Base-by-base conservation (phyloP, 1,140 invertebrate species). In the Cheumatopsyche charites region DNA sequence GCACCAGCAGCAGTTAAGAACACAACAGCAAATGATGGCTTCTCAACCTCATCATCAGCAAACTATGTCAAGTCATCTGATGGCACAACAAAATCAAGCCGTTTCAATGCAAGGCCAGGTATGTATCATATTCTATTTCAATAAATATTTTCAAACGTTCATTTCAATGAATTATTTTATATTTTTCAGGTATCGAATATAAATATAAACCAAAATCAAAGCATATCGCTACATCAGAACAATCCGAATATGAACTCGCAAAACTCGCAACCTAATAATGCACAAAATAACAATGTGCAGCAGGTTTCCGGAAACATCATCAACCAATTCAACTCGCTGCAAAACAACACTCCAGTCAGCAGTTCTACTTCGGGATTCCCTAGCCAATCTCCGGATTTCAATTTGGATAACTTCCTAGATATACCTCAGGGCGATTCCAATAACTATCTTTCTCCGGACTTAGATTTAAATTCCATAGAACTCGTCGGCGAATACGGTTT, bases 371-470 rank as follows among this genome's bases (percentile, higher is more conserved):
- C 82, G 79, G 83, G 83, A 81, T 88, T 86, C 82, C 80, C 84
- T 52, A 85, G 78, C 75, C 88, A 86, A 80, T 79, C 90, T 0
- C 84, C 87, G 19, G 91, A 92, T 78, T 91, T 92, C 78, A 91
- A 88, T 80, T 85, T 92, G 72, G 92, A 93, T 84, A 58, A 58
- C 15, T 91, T 93, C 81, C 82, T 93, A n/a, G 91, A 90, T 80
- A 86, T 92, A 78, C 89, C 90, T 43, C 86, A 89, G 63, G 86
- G 86, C 19, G 90, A 92, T 77, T 84, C 89, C 47, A 87, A 86
- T 75, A 89, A 88, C 73, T 89, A 92, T 77, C 90, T 89, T 72
- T 90, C 91, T 55, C 91, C 92, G 79, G 92, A 93, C 76, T 80
- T 93, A 71, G 29, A 36, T 36, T 86, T 93, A 76, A 92, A 89